These are phyloP conservation scores for Apis florea DNA, from an alignment of 1,140 invertebrate species.

Conservation along the genomic window DNA sequence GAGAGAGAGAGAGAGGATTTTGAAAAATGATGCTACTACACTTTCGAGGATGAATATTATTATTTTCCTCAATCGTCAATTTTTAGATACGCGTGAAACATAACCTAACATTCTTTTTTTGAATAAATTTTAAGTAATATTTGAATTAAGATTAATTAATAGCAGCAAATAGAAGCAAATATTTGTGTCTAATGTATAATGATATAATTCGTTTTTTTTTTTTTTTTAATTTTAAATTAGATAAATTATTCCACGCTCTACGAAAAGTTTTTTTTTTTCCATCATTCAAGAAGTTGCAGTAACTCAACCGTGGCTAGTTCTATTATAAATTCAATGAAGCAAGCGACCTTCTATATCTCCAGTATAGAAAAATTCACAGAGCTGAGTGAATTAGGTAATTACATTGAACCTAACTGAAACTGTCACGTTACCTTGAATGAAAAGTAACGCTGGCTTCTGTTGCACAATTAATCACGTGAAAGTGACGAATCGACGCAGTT, in stretches of 20 bases:
- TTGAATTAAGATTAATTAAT: too few species aligned
- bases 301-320: background rate
- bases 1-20: too few species aligned
- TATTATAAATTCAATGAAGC: slow-evolving; percentile 46
- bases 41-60: too few species aligned
- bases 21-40: too few species aligned
- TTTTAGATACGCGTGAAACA: too few species aligned
- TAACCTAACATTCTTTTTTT: too few species aligned
- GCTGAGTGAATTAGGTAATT: slow-evolving; percentile 20
- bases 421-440: background rate
- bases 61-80: too few species aligned
- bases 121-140: too few species aligned
- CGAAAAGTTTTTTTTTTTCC: background rate
- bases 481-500: background rate
- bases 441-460: background rate
- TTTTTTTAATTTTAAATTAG: background rate
- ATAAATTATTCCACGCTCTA: background rate
- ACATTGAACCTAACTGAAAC: slow-evolving; percentile 7
- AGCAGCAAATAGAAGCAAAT: too few species aligned
- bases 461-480: slow-evolving; percentile 18
- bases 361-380: slow-evolving; percentile 7
- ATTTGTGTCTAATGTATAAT: too few species aligned
- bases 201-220: background rate
- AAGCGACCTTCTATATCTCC: slow-evolving; percentile 42
- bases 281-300: background rate